Conservation (phyloP, 2,888 invertebrate species). For the Drosophila mayaguana region DNA sequence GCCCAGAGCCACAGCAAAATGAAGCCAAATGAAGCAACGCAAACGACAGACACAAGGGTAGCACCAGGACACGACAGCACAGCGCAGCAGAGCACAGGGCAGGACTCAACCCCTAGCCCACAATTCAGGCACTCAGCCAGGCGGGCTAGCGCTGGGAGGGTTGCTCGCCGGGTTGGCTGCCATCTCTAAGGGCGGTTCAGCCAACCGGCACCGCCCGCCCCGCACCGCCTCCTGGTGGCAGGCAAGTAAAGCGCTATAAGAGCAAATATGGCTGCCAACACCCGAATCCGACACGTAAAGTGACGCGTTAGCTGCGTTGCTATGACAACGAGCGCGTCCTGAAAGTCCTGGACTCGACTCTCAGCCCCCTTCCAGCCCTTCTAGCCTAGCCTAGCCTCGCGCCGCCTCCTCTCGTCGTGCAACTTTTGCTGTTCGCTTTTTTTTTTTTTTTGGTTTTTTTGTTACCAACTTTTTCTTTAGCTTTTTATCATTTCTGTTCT, state of each 20-base stretch:
- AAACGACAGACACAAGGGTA: slow-evolving; percentile 46
- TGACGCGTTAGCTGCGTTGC: slow-evolving; percentile 84
- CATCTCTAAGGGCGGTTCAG: slow-evolving; percentile 53
- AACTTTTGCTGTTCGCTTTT: slow-evolving; percentile 39
- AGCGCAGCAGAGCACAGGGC: too few species aligned
- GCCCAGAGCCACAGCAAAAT: slow-evolving; percentile 50
- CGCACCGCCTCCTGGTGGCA: slow-evolving; percentile 25
- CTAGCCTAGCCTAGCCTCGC: slow-evolving; percentile 3
- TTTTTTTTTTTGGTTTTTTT: background rate
- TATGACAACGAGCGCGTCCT: slow-evolving; percentile 81
- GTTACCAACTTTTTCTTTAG: background rate
- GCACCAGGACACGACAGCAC: too few species aligned
- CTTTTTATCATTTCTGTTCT: slow-evolving; percentile 3
- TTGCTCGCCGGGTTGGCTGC: slow-evolving; percentile 58
- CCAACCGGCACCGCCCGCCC: background rate
- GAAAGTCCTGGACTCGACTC: slow-evolving; percentile 14
- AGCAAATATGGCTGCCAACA: slow-evolving; percentile 85
- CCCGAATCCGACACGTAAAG: slow-evolving; percentile 85
- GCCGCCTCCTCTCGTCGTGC: background rate
- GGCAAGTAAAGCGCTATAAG: slow-evolving; percentile 83
- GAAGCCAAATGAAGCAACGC: slow-evolving; percentile 64
- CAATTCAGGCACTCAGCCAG: background rate
- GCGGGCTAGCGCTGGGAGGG: slow-evolving; percentile 18
- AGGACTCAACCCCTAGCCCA: slow-evolving; percentile 23
- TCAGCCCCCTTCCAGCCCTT: too few species aligned